These are phyloP conservation scores for Cyphomyrmex costatus DNA, from an alignment of 1,140 invertebrate species.

Conservation along the genomic window DNA sequence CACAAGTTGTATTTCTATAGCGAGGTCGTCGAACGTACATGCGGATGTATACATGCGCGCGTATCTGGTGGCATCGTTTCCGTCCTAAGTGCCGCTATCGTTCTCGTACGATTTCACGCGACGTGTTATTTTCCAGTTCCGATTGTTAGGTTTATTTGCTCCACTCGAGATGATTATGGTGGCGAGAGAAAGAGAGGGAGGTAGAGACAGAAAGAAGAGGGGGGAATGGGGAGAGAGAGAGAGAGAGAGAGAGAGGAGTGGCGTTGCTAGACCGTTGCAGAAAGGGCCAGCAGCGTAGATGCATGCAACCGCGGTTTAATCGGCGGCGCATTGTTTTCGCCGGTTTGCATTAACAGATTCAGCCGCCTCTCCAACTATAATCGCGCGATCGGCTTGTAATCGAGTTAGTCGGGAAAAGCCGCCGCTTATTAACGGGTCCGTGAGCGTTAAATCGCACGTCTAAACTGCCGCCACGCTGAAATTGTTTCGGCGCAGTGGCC, in stretches of 20 bases:
- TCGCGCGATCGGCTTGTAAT: conserved; percentile 63
- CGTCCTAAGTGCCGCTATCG: conserved; percentile 63
- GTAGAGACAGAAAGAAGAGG: background rate
- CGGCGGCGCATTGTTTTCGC: conserved; percentile 49
- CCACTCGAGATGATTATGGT: conserved; percentile 48
- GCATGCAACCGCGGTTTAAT: conserved; percentile 61
- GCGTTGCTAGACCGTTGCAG: conserved; percentile 27
- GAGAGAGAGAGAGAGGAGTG: background rate
- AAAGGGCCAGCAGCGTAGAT: conserved; percentile 9
- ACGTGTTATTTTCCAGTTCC: conserved; percentile 67
- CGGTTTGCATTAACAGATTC: conserved; percentile 58
- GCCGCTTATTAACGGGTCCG: conserved; percentile 58
- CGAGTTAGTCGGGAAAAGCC: conserved; percentile 61
- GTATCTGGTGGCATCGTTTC: conserved; percentile 60
- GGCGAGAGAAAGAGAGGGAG: background rate
- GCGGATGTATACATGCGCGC: background rate
- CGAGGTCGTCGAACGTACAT: conserved; percentile 23
- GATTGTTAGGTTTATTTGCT: conserved; percentile 68
- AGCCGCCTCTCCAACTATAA: conserved; percentile 21
- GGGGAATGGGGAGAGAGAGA: background rate
- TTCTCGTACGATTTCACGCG: conserved; percentile 52
- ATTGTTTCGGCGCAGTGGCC: conserved; percentile 48
- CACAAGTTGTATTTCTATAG: conserved; percentile 42
- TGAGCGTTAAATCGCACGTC: conserved; percentile 44
- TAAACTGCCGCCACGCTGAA: conserved; percentile 49